Evolutionary conservation across 2,888 invertebrate genomes (phyloP).

Genomic region (Sthenelais limicola): DNA sequence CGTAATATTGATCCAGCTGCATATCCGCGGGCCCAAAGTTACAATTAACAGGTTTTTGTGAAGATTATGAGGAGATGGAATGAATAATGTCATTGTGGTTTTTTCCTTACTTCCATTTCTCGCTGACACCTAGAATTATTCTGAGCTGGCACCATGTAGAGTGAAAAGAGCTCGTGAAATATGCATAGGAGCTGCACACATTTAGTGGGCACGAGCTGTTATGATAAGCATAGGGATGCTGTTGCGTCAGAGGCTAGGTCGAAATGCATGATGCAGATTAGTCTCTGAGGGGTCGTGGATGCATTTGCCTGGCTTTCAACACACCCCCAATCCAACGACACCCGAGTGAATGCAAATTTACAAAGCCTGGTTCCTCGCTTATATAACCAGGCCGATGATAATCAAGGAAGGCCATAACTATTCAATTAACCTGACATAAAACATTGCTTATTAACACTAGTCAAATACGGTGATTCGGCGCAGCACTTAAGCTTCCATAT

Average conservation of each 20-base stretch:
- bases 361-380: conserved; percentile 8
- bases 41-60: no score
- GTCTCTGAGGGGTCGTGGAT: background rate
- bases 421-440: conserved; percentile 22
- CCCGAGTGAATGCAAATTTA: conserved; percentile 6
- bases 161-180: no score
- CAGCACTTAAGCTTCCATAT: conserved; percentile 7
- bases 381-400: conserved; percentile 19
- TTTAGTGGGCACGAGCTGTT: no score
- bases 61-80: no score
- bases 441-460: conserved; percentile 28
- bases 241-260: conserved; percentile 32
- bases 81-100: no score
- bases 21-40: no score
- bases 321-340: background rate
- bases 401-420: conserved; percentile 16
- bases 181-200: no score
- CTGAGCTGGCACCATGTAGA: no score
- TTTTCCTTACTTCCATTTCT: no score
- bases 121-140: no score
- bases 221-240: conserved; percentile 14
- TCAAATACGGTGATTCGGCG: conserved; percentile 1
- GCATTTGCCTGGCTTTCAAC: background rate
- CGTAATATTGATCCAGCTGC: no score
- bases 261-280: conserved; percentile 13